Evolutionary conservation across 2,113 vertebrate genomes (phyloP), one percentile per base, ranked within the genome.

Genomic region (Anolis sagrei): DNA sequence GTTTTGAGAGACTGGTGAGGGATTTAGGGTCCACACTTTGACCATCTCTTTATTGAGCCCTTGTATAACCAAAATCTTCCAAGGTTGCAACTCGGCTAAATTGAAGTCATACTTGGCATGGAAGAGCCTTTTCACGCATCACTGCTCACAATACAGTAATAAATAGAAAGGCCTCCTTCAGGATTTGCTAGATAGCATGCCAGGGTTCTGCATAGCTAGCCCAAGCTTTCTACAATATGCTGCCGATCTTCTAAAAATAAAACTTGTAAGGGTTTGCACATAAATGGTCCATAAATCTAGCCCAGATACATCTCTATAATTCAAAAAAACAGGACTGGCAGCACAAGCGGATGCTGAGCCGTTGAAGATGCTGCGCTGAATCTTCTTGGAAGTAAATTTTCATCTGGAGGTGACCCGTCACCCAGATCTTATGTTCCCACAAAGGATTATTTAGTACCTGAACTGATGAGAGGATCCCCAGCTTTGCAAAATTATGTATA

Each of bases 281-380:
- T 87, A 80, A 89, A 86, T 44, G 78, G 62, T 70, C 85, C 58
- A 21, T 64, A 58, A 72, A 92, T 89, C 83, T 83, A 54, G 18
- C 0, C 76, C 39, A 0, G 4, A 0, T 3, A 0, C 0, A 21
- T 18, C 2, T 7, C 44, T 6, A 81, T 77, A 39, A 44, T 64
- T 87, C 77, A 73, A 75, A 77, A 7, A 82, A 82, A 66, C 2
- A 29, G 49, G 77, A 36, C 19, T 18, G 10, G 82, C 80, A 73
- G 39, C 34, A 64, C 48, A 82, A 4, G 0, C 0, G 19, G 54
- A 70, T 64, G 21, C 1, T 70, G 44, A 92, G 16, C 0, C 0
- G 36, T 0, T 1, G 2, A 4, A n/a, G 48, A 9, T 7, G 77
- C 32, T 75, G 49, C 0, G 29, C n/a, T 81, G 64, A 87, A 64